phyloP scores from a whole-genome alignment of 2,113 vertebrate genomes.

The Amphilophus citrinellus region DNA sequence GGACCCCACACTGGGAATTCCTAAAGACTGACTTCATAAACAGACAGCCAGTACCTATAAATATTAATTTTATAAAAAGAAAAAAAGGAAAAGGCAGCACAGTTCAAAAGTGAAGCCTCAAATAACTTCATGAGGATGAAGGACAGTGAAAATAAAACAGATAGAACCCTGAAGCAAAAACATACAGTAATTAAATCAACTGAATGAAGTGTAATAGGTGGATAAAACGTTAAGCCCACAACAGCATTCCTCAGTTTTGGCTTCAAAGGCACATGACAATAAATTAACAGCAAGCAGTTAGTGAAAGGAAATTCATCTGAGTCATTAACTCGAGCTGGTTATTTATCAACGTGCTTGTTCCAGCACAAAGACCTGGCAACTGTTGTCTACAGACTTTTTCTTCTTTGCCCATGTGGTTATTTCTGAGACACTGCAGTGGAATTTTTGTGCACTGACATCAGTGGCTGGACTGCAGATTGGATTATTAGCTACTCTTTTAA shows the following conservation, averaged over 20 bases:
- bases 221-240: constrained; percentile 45
- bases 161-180: constrained; percentile 13
- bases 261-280: constrained; percentile 51
- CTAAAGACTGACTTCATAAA: constrained; percentile 79
- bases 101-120: constrained; percentile 26
- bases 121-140: constrained; percentile 26
- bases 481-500: constrained; percentile 11
- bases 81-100: constrained; percentile 34
- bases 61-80: constrained; percentile 63
- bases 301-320: constrained; percentile 46
- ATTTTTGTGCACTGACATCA: constrained; percentile 66
- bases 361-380: constrained; percentile 38
- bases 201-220: constrained; percentile 27
- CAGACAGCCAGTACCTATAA: constrained; percentile 70
- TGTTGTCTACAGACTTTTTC: constrained; percentile 20
- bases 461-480: constrained; percentile 30
- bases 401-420: constrained; percentile 33
- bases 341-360: constrained; percentile 51
- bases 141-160: constrained; percentile 31
- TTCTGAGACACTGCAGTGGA: constrained; percentile 48
- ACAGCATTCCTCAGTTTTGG: constrained; percentile 46
- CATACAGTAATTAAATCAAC: constrained; percentile 1
- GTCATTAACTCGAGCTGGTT: constrained; percentile 57
- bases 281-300: constrained; percentile 12
- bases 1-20: constrained; percentile 83